phyloP scores from a whole-genome alignment of 2,113 vertebrate species.

The Thomomys bottae region DNA sequence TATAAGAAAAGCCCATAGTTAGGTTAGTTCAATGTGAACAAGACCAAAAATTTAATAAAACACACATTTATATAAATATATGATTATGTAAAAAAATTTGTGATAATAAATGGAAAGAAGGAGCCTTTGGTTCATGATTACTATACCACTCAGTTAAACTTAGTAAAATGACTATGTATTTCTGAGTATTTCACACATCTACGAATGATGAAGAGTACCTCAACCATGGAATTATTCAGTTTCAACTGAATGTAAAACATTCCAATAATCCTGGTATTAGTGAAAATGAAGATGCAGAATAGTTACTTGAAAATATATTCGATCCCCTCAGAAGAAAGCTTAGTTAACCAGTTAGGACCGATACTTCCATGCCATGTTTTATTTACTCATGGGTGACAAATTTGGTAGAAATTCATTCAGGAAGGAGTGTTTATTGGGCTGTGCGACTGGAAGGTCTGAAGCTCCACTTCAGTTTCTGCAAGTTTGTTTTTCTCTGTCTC shows the following conservation, averaged over 20 bases:
- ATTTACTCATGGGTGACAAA: background rate
- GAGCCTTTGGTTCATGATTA: background rate
- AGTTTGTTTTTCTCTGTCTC: background rate
- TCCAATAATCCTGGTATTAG: background rate
- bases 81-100: too few relatives aligned
- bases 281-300: background rate
- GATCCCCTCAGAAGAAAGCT: background rate
- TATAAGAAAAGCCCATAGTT: background rate
- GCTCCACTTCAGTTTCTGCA: background rate
- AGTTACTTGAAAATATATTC: background rate
- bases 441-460: background rate
- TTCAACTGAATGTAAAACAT: background rate
- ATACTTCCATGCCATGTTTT: background rate
- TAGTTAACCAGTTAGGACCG: background rate
- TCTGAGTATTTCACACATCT: background rate
- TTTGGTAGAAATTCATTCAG: background rate
- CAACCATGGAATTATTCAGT: background rate
- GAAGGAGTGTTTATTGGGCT: background rate
- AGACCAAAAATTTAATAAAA: too few relatives aligned
- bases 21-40: background rate
- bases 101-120: background rate
- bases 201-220: background rate
- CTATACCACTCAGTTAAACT: background rate
- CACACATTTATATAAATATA: too few relatives aligned
- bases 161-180: background rate